Base-by-base conservation (phyloP, 2,888 invertebrate species). In the Cylloceria caligata region DNA sequence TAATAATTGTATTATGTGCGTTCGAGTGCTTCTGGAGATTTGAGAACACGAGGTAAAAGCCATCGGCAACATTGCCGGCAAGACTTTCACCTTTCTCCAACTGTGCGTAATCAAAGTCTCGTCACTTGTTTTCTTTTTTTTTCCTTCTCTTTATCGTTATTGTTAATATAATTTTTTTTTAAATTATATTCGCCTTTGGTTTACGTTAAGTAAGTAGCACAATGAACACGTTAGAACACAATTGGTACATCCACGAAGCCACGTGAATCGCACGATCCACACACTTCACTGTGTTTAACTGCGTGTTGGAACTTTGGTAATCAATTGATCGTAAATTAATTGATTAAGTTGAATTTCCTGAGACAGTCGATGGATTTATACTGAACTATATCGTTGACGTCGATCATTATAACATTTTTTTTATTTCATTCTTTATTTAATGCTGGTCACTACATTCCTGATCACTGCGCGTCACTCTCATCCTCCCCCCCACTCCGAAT, bases 71-170 rank as follows among this genome's bases (percentile, higher is more conserved):
- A 67, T 57, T 65, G 64, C 67, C 71, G 60, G 36, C 71, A 47
- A 71, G 72, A 82, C 78, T 79, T 84, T 82, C 81, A 79, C 72
- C 75, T 84, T 80, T 84, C 76, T 77, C 77, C 39, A 55, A 55
- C 67, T 24, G 34, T n/a, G 5, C 57, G 60, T 67, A 57, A 60
- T 62, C 65, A 78, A 65, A 65, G 55, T 45, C 64, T 74, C 45
- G 74, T 52, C 39, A 71, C 69, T 74, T 65, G 74, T 74, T 55
- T 57, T 71, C 52, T 57, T 74, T 55, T 55, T 39, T 67, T 47
- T 42, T 21, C 39, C 21, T 49, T 52, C 13, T 47, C 16, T 34
- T 27, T 34, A 34, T 67, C 9, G 42, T 36, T 62, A 11, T 62
- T 19, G n/a, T n/a, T n/a, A n/a, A n/a, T n/a, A n/a, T n/a, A n/a